Evolutionary conservation across 2,888 invertebrate species (phyloP).

Genomic region (Dynastes maya): DNA sequence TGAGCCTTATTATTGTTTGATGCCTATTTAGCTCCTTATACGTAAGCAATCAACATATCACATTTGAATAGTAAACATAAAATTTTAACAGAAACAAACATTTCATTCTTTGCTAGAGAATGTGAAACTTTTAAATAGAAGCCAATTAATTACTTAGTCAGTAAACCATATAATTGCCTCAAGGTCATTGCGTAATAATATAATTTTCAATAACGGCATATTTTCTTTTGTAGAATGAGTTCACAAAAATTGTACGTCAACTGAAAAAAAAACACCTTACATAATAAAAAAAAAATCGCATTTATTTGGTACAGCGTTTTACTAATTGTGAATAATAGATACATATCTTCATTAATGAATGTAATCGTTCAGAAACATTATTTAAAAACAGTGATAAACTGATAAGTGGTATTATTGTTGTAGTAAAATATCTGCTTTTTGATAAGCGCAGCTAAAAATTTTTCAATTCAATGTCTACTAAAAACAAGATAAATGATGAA

Average conservation of each 20-base stretch:
- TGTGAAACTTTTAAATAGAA: not conserved
- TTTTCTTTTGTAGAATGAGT: constrained; percentile 9
- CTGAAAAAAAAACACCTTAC: constrained; percentile 28
- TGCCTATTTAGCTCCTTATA: no score
- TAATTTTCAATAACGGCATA: constrained; percentile 40
- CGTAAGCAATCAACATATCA: no score
- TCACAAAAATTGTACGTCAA: constrained; percentile 10
- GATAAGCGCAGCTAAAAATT: constrained; percentile 30
- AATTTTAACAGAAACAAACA: no score
- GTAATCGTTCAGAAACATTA: constrained; percentile 14
- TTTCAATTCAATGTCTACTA: constrained; percentile 28
- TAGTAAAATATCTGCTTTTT: not conserved
- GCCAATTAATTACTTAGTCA: not conserved
- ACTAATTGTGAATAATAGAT: constrained; percentile 3
- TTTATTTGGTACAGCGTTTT: no score
- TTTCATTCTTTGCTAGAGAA: not conserved
- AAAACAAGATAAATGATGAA: constrained; percentile 27
- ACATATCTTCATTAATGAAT: not conserved
- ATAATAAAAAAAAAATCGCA: not conserved
- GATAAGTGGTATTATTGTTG: constrained; percentile 22
- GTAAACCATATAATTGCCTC: constrained; percentile 32
- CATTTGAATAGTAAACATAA: no score
- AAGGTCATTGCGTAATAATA: constrained; percentile 45
- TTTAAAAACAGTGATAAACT: constrained; percentile 39
- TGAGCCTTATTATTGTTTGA: no score